phyloP scores from a whole-genome alignment of 1,140 invertebrate species.

The Sesamia nonagrioides region DNA sequence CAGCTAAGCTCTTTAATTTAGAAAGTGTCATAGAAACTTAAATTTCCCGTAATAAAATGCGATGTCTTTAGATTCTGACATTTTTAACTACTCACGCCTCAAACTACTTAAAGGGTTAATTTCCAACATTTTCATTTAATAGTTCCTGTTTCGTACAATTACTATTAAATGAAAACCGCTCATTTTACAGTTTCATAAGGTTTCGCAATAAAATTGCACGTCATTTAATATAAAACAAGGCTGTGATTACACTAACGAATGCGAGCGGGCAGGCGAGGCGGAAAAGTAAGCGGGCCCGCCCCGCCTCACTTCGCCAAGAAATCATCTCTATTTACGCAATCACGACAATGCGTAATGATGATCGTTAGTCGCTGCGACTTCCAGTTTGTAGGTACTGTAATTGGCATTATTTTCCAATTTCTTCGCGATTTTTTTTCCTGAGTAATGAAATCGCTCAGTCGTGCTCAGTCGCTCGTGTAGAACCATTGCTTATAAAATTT shows the following conservation, averaged over 20 bases:
- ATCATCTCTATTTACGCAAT: slow-evolving; percentile 83
- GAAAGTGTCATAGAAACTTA: too few relatives aligned
- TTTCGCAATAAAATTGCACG: slow-evolving; percentile 45
- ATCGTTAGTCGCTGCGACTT: slow-evolving; percentile 77
- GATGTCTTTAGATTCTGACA: too few relatives aligned
- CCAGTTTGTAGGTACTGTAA: slow-evolving; percentile 76
- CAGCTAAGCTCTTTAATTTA: too few relatives aligned
- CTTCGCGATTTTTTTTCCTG: slow-evolving; percentile 71
- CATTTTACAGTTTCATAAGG: neutral
- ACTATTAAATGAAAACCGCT: neutral
- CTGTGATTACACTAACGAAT: slow-evolving; percentile 77
- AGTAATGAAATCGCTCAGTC: slow-evolving; percentile 77
- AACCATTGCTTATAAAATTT: slow-evolving; percentile 57
- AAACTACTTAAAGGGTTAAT: too few relatives aligned
- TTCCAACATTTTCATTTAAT: too few relatives aligned
- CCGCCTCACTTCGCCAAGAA: slow-evolving; percentile 74
- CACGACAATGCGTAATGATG: slow-evolving; percentile 83
- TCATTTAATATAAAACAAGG: slow-evolving; percentile 70
- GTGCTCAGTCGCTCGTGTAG: slow-evolving; percentile 70
- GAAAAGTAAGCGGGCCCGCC: slow-evolving; percentile 70
- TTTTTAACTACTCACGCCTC: too few relatives aligned
- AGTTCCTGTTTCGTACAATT: too few relatives aligned
- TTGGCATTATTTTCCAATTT: slow-evolving; percentile 86
- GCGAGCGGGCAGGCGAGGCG: slow-evolving; percentile 75
- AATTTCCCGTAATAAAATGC: too few relatives aligned